These are phyloP conservation scores for Mastigias papua DNA, from an alignment of 30 jellyfish, hydroid and myxozoan species.

Conservation along the genomic window DNA sequence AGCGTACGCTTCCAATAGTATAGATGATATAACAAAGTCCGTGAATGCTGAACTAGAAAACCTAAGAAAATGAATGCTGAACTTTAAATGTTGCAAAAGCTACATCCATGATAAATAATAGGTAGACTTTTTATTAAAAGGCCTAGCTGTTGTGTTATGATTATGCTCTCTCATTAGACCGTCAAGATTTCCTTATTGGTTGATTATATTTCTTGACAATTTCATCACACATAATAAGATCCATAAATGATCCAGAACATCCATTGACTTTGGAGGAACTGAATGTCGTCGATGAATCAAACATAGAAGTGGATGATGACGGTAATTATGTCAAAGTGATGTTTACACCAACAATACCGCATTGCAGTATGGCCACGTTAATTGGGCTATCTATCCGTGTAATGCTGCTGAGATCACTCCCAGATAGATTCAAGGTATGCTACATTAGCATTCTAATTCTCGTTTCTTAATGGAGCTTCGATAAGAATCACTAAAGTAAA, in stretches of 20 bases:
- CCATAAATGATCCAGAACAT: slow-evolving; percentile 95
- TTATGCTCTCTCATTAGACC: too few relatives aligned
- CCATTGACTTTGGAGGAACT: slow-evolving; percentile 94
- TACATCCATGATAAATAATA: too few relatives aligned
- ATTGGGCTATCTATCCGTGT: slow-evolving; percentile 94
- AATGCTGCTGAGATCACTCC: slow-evolving; percentile 87
- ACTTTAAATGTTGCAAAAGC: too few relatives aligned
- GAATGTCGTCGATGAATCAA: slow-evolving; percentile 85
- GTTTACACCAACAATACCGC: slow-evolving; percentile 98
- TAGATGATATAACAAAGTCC: too few relatives aligned
- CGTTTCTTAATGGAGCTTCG: neutral
- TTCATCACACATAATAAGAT: slow-evolving; percentile 72
- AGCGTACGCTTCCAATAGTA: too few relatives aligned
- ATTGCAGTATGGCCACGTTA: slow-evolving; percentile 97
- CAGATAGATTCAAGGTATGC: slow-evolving; percentile 88
- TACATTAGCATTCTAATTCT: neutral
- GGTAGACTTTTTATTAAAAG: too few relatives aligned
- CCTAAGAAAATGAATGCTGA: too few relatives aligned
- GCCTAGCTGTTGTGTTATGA: too few relatives aligned
- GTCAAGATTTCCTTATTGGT: too few relatives aligned
- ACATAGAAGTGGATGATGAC: slow-evolving; percentile 79
- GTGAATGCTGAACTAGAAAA: too few relatives aligned
- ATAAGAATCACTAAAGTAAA: too few relatives aligned
- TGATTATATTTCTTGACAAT: neutral
- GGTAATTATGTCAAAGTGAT: slow-evolving; percentile 52